Evolutionary conservation across 2,888 invertebrate genomes (phyloP), one percentile per base, ranked within the genome.

Genomic region (Leptarthrus brevirostris): DNA sequence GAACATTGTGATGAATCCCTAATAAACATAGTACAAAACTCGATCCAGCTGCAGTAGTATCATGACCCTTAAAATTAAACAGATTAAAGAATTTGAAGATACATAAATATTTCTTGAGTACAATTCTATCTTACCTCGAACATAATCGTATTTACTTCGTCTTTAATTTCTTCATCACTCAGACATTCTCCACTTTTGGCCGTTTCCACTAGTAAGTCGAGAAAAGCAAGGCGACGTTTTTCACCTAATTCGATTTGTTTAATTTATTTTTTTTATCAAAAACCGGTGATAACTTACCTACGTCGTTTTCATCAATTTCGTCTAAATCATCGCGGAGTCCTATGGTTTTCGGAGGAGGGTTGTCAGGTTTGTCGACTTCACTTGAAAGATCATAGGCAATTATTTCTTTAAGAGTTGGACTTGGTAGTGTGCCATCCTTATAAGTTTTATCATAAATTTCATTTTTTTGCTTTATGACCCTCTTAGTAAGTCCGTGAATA

Each of bases 121-220:
- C 14, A 6, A n/a, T 36, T 10, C 10, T 26, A 47, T 12, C 22
- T 36, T 82, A 90, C 93, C 89, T 96, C 92, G 82, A 94, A 94
- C 94, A 94, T 94, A 74, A 94, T 94, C 0, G 93, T 94, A 80
- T 93, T 92, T 0, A 93, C 93, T 87, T 94, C 93, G 82, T 94
- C 93, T 83, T 93, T 93, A 77, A 94, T 93, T 85, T 94, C 93
- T 77, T 90, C 88, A 77, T 94, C 93, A 53, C 88, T 91, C 76
- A 94, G 90, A 71, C 87, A 85, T 54, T 88, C 89, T 10, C 92
- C 92, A 79, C 91, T 93, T 81, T 93, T 91, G 58, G 93, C 91
- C 74, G 93, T 91, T 84, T 95, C 94, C 52, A 97, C 89, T 87
- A 97, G 89, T 75, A 96, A 87, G 84, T 97, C 97, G 77, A 97